These are phyloP conservation scores for Halcyon malimbica DNA, from an alignment of 2,113 vertebrate species.

Conservation along the genomic window DNA sequence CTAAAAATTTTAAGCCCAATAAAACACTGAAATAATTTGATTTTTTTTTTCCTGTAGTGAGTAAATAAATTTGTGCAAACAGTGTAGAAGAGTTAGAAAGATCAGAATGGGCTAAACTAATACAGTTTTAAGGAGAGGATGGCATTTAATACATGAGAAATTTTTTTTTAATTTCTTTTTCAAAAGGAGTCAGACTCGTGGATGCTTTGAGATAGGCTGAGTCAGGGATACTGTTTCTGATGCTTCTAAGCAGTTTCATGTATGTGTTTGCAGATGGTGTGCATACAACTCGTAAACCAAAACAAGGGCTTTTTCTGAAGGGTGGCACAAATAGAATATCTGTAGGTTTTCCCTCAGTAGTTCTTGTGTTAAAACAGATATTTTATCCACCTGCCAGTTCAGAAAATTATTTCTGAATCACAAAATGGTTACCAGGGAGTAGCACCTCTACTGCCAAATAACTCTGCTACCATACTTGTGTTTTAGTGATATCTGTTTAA, in stretches of 20 bases:
- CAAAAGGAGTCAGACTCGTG: neutral
- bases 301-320: neutral
- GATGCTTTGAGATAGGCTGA: neutral
- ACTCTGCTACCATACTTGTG: neutral
- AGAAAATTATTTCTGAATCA: neutral
- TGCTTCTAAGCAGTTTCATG: neutral
- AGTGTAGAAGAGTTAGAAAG: neutral
- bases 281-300: neutral
- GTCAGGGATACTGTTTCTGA: neutral
- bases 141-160: neutral
- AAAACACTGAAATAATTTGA: neutral
- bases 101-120: neutral
- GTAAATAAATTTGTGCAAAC: neutral
- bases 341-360: neutral
- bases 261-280: neutral
- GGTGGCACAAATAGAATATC: neutral
- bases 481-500: neutral
- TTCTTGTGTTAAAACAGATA: neutral
- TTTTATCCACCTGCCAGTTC: neutral
- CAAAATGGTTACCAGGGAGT: neutral
- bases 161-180: neutral
- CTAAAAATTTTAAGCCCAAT: neutral
- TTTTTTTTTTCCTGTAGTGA: neutral
- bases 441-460: neutral
- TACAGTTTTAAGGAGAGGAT: neutral